phyloP scores from a whole-genome alignment of 2,113 vertebrate genomes.

The Eubucco bourcierii region DNA sequence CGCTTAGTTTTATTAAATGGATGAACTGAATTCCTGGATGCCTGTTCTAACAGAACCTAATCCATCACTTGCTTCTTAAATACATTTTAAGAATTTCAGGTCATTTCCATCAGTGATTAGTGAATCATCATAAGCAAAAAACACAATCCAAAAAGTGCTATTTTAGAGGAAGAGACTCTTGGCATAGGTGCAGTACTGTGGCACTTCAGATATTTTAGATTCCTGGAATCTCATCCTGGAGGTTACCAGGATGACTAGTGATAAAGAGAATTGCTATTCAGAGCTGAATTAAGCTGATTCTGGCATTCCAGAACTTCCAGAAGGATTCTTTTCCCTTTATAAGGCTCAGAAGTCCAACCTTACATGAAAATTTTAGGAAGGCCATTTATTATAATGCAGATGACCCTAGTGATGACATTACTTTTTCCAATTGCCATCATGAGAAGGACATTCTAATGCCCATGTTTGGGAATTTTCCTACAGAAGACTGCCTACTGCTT shows the following conservation, averaged over 20 bases:
- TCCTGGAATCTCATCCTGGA: background rate
- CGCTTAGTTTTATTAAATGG: background rate
- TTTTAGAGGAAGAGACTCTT: background rate
- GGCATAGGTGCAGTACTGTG: background rate
- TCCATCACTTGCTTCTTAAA: background rate
- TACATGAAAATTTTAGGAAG: background rate
- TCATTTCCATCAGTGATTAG: background rate
- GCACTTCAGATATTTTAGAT: constrained; percentile 1
- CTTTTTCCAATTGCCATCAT: background rate
- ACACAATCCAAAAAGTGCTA: background rate
- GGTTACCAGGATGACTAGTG: background rate
- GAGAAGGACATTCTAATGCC: background rate
- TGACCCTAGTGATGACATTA: background rate
- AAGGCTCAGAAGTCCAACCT: background rate
- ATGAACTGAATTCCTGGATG: background rate
- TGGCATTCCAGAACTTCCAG: background rate
- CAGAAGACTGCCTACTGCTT: background rate
- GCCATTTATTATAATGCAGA: background rate
- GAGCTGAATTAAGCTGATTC: background rate
- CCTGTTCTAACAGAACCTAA: background rate
- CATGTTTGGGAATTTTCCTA: background rate
- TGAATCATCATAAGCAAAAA: background rate
- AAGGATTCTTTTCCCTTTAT: background rate
- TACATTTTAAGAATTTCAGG: background rate
- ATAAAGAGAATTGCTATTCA: background rate